Evolutionary conservation across 1,140 invertebrate species (phyloP), one percentile per base, ranked within the genome.

Genomic region (Apolygus lucorum): DNA sequence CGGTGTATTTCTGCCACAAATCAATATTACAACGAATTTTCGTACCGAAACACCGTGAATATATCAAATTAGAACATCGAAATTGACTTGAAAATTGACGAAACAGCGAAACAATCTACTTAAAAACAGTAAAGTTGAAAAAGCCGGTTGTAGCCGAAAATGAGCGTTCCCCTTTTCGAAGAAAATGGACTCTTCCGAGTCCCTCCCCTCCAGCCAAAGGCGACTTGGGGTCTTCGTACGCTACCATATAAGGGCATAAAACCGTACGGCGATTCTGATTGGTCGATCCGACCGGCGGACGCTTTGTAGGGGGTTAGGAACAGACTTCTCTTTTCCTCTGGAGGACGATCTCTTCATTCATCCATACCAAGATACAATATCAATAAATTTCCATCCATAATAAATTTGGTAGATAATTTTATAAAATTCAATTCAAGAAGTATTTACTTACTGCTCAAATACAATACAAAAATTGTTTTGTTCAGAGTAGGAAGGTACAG

Each of bases 191-290:
- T 81, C 78, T 76, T 75, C 81, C 79, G 73, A 67, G 73, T 68
- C 74, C 74, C 75, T 77, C 78, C 78, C 77, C 78, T 66, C 21
- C 28, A 21, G 21, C 17, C 54, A 26, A 63, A 63, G 27, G 21
- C 21, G 72, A 69, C 52, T 69, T 77, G 78, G 79, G 79, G 79
- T 80, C 80, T 82, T 81, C 80, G 81, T 82, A 82, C 84, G 27
- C 85, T 86, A 84, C 87, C 86, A 87, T 88, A 88, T 88, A 88
- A 87, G 86, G 87, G 84, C 85, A 88, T 86, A 85, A 86, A 86
- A 84, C 83, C 83, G 83, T 83, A 81, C 76, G 78, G 75, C 80
- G 70, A 71, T 75, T 78, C 76, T 78, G 82, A 88, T 88, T 88
- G 87, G 87, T 81, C 74, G 74, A 80, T 25, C 4, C 17, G 34